Base-by-base conservation (phyloP, 2,113 vertebrate genomes). In the Corythornis cristatus region DNA sequence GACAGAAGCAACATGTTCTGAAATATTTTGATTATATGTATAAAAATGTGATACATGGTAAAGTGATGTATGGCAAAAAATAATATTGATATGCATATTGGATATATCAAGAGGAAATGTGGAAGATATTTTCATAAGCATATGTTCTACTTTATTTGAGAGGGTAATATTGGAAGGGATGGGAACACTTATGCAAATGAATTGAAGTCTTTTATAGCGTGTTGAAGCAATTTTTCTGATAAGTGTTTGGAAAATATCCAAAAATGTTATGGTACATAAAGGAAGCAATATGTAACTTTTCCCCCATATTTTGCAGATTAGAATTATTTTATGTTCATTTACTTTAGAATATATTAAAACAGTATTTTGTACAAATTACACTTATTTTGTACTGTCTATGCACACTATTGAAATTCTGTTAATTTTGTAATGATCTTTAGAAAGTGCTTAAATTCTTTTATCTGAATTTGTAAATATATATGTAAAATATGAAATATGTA, bases 201-300 rank as follows among this genome's bases (percentile, higher is more conserved):
- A 89, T 82, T 66, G 80, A 86, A 79, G 50, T 4, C 48, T 96
- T 95, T 92, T 82, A 79, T 68, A 84, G 58, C 1, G 1, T 37
- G 35, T 68, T 86, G 66, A 92, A 90, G 42, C 28, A 84, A 60
- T 86, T 95, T 94, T 92, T 94, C 74, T 95, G 77, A 89, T 92
- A 94, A 93, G 65, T 70, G 58, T 92, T 95, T 93, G 86, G 81
- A 94, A 96, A 95, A 92, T 84, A 84, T 75, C 80, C 65, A 60
- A 72, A 88, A 94, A 54, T 79, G 46, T 62, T 92, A 92, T 26
- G 11, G 23, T 76, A 78, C 37, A 74, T 90, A 72, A 95, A 92
- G 26, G 57, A 85, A 83, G 62, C 9, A 89, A 86, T 79, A 76
- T 50, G 58, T 51, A 90, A 45, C 23, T 20, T 71, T 79, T 78